Conservation (phyloP, 1,140 invertebrate species). For the Tribolium madens region DNA sequence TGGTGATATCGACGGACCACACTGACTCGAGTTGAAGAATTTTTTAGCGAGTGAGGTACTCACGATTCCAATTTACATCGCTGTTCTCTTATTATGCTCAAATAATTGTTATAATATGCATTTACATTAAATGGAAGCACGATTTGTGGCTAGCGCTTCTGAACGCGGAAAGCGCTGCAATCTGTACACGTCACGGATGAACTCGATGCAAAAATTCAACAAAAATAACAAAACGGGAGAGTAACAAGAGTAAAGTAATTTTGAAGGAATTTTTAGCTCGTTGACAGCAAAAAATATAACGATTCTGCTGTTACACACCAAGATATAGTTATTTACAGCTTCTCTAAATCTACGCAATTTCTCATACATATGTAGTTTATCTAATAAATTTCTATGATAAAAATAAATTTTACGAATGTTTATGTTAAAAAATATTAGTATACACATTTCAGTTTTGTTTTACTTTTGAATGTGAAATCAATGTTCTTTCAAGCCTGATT, state of each 20-base stretch:
- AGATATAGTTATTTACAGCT: too few species aligned
- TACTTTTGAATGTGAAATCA: too few species aligned
- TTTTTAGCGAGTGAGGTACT: slow-evolving; percentile 27
- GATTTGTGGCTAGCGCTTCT: slow-evolving; percentile 42
- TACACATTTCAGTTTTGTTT: too few species aligned
- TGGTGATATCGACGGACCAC: slow-evolving; percentile 36
- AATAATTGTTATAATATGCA: slow-evolving; percentile 53
- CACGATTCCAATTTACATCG: slow-evolving; percentile 54
- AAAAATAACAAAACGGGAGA: background rate
- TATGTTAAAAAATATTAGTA: too few species aligned
- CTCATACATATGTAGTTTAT: too few species aligned
- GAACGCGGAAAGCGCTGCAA: slow-evolving; percentile 15
- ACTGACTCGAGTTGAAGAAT: slow-evolving; percentile 7
- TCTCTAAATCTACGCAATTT: too few species aligned
- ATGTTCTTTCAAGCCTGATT: too few species aligned
- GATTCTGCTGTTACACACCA: too few species aligned
- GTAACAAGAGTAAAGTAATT: background rate
- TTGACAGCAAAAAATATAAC: too few species aligned
- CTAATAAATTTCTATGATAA: too few species aligned
- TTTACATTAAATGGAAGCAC: slow-evolving; percentile 52
- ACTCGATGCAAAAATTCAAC: background rate
- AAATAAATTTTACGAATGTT: too few species aligned
- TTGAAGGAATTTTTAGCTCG: background rate
- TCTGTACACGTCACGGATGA: slow-evolving; percentile 9
- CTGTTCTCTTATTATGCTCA: slow-evolving; percentile 44